A percentile compares a stretch with the other conserved stretches of the same genome.
These are phyloP conservation scores for Atherinomorus stipes DNA, from an alignment of 2,113 vertebrate genomes.

Conservation along the genomic window DNA sequence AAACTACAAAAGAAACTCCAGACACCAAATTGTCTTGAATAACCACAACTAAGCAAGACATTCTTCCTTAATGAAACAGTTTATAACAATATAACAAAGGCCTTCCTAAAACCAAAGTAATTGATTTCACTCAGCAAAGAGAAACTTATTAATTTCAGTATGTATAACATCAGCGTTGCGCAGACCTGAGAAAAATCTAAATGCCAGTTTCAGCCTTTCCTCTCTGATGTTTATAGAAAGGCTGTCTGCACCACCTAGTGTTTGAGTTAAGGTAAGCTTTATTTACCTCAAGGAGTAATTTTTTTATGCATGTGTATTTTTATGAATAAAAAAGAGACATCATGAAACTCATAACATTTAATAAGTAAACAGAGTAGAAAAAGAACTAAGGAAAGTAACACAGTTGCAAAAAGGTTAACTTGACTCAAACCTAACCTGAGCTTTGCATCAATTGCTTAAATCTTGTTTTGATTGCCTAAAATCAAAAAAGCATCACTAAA, in stretches of 20 bases:
- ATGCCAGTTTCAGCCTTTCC: not conserved
- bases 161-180: not conserved
- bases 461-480: no score
- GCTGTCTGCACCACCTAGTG: conserved; percentile 57
- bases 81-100: conserved; percentile 42
- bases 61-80: conserved; percentile 34
- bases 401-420: no score
- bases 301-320: not conserved
- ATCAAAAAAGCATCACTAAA: no score
- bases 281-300: not conserved
- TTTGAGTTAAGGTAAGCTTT: not conserved
- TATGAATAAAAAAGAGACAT: no score
- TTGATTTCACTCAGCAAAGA: not conserved
- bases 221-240: not conserved
- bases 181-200: not conserved
- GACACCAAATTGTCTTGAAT: conserved; percentile 19
- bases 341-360: not conserved
- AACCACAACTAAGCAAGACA: conserved; percentile 15
- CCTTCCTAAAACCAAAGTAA: not conserved
- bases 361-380: no score
- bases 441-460: no score
- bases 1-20: conserved; percentile 38
- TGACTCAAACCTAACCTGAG: no score
- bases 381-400: no score
- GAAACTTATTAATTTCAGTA: not conserved